phyloP scores from a whole-genome alignment of 92 coral and sea anemone genomes.

The Parazoanthus atlanticus region DNA sequence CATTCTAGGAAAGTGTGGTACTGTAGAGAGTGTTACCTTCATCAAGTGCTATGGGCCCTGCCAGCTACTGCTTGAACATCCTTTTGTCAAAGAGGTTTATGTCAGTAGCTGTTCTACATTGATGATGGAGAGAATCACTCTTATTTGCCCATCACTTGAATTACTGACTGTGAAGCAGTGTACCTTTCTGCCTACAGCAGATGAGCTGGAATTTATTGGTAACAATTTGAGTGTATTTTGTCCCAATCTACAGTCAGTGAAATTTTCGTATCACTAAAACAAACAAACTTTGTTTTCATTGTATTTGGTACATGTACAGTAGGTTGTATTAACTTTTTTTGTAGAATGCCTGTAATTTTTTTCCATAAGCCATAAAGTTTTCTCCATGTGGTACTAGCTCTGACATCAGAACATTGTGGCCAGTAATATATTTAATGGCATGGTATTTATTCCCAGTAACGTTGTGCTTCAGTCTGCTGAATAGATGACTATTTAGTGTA shows the following conservation, averaged over 20 bases:
- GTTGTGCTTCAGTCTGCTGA: no score
- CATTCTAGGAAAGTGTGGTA: slow-evolving; percentile 53
- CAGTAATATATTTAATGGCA: no score
- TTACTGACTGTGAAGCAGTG: slow-evolving; percentile 57
- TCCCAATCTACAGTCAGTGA: slow-evolving; percentile 69
- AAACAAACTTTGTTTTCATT: background rate
- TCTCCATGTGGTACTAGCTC: no score
- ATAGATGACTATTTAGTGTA: no score
- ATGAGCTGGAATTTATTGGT: slow-evolving; percentile 65
- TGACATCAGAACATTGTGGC: no score
- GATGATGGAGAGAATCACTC: slow-evolving; percentile 74
- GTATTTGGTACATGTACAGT: no score
- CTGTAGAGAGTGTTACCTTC: slow-evolving; percentile 57
- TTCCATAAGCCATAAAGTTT: no score
- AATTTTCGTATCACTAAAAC: slow-evolving; percentile 53
- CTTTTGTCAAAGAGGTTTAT: slow-evolving; percentile 59
- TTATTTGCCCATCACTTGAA: slow-evolving; percentile 74
- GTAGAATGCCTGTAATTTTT: no score
- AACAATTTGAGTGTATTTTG: slow-evolving; percentile 60
- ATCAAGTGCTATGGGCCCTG: slow-evolving; percentile 84
- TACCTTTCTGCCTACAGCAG: slow-evolving; percentile 69
- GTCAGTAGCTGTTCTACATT: slow-evolving; percentile 67
- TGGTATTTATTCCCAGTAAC: no score
- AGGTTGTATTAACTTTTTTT: no score
- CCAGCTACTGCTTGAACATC: slow-evolving; percentile 64